A percentile compares a stretch with the other conserved stretches of the same genome.
phyloP scores from a whole-genome alignment of 2,797 vertebrate species.

The Lepilemur ruficaudatus region DNA sequence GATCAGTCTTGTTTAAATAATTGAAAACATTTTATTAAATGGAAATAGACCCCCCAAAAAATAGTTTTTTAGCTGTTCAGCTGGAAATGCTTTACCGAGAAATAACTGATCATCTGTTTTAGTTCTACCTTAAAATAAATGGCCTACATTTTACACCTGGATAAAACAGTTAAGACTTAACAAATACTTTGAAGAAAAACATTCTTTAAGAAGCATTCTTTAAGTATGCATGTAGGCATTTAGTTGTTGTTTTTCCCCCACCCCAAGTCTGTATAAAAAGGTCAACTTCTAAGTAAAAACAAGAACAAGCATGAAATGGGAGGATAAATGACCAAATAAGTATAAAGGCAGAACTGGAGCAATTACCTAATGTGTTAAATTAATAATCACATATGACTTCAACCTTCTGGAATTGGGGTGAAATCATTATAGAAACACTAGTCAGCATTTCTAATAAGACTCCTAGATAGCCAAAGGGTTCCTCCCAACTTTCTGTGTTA shows the following conservation, averaged over 20 bases:
- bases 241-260: neutral
- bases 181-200: conserved; percentile 24
- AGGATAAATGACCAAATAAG: conserved; percentile 67
- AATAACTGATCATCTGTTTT: conserved; percentile 37
- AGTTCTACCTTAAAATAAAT: conserved; percentile 51
- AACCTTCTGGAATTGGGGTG: conserved; percentile 69
- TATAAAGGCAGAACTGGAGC: conserved; percentile 50
- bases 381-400: conserved; percentile 74
- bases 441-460: conserved; percentile 70
- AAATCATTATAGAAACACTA: conserved; percentile 70
- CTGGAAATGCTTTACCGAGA: conserved; percentile 33
- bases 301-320: conserved; percentile 64
- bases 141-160: neutral
- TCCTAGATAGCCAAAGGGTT: conserved; percentile 58
- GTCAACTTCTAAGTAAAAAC: conserved; percentile 57
- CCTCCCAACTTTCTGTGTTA: conserved; percentile 58
- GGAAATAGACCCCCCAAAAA: neutral
- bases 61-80: neutral
- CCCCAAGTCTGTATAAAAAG: conserved; percentile 39
- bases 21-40: conserved; percentile 22
- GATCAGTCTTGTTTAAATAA: conserved; percentile 15
- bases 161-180: conserved; percentile 21
- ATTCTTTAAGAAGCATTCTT: neutral
- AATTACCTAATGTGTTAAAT: conserved; percentile 67
- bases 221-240: conserved; percentile 36